Evolutionary conservation across 2,888 invertebrate species (phyloP).

Genomic region (Biston stratarius): DNA sequence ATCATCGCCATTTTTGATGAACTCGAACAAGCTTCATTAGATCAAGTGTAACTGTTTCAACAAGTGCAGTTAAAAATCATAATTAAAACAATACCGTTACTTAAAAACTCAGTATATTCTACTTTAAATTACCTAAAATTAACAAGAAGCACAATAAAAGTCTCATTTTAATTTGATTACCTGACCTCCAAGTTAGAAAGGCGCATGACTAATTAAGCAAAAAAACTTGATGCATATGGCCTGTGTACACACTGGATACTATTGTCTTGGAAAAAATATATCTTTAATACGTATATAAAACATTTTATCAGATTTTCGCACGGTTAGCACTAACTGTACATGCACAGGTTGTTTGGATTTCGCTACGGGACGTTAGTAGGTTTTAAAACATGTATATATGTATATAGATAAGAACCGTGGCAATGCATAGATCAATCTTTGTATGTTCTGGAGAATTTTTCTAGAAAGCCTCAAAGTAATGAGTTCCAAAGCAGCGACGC

Average conservation of each 20-base stretch:
- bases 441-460: too few species aligned
- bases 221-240: slow-evolving; percentile 71
- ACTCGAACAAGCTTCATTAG: neutral
- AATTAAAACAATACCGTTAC: slow-evolving; percentile 20
- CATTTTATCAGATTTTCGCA: slow-evolving; percentile 84
- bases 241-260: slow-evolving; percentile 54
- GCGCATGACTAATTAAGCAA: slow-evolving; percentile 71
- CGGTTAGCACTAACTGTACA: slow-evolving; percentile 75
- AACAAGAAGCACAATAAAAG: slow-evolving; percentile 37
- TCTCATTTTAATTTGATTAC: slow-evolving; percentile 58
- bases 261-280: slow-evolving; percentile 80
- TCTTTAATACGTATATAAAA: slow-evolving; percentile 77
- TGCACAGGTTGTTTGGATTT: slow-evolving; percentile 65
- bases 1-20: too few species aligned
- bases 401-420: too few species aligned
- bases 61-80: slow-evolving; percentile 6
- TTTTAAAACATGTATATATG: too few species aligned
- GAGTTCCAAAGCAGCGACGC: too few species aligned
- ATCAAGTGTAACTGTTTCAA: neutral
- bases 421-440: too few species aligned
- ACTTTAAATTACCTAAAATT: slow-evolving; percentile 41
- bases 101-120: slow-evolving; percentile 38
- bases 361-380: slow-evolving; percentile 11
- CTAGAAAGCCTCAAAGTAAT: too few species aligned
- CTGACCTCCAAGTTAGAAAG: slow-evolving; percentile 73